Evolutionary conservation across 37 sponge, comb jelly and placozoan genomes (phyloP), one percentile per base, ranked within the genome.

Genomic region (Aphrocallistes beatrix): DNA sequence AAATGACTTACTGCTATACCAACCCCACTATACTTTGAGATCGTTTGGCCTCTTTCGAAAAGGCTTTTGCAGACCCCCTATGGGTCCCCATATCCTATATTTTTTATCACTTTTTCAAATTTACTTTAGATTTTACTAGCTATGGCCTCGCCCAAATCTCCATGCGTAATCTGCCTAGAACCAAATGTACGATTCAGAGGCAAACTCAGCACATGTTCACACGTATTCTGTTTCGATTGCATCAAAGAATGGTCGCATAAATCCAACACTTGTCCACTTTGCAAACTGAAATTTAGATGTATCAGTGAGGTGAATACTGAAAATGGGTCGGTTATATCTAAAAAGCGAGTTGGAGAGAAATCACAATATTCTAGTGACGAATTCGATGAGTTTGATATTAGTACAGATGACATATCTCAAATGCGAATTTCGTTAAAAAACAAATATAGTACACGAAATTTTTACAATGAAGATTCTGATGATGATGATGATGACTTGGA

Each of bases 271-370:
- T 60, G 75, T 60, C 75, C 75, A 60, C 75, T 60, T 25, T 60
- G 75, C n/a, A 60, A 60, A 13, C n/a, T 1, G 10, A 60, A 60
- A 28, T 60, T 60, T 13, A 3, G 75, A 60, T 60, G 75, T 60
- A 60, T 60, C n/a, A 25, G 28, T 28, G 17, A 60, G 75, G 10
- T 60, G 8, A 30, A 32, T 25, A 30, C n/a, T 60, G 3, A 30
- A 6, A 60, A 19, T 60, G 75, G 75, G 3, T 32, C n/a, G 10
- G 75, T 60, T 60, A 19, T 60, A 28, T 60, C 75, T 19, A 60
- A 60, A 30, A 60, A 60, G n/a, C 10, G 75, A 60, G 75, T 60
- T 60, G 75, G 75, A 21, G 75, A 60, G 21, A 60, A 60, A 60
- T 60, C 75, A 25, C 75, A 60, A 60, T 19, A 60, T 25, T 25